Evolutionary conservation across 2,113 vertebrate species (phyloP).

Genomic region (Callithrix jacchus): DNA sequence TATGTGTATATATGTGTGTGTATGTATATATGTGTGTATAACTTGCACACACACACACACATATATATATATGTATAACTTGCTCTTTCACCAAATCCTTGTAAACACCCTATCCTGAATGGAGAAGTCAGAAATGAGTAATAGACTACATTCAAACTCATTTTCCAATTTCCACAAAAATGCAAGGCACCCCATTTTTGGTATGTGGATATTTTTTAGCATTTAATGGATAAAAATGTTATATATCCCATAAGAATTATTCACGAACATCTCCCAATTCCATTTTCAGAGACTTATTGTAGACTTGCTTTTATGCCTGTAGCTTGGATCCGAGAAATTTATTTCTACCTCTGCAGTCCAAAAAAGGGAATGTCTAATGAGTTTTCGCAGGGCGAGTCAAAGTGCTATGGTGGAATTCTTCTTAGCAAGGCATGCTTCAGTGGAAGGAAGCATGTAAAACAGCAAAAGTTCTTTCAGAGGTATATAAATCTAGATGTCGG

Average conservation of each 20-base stretch:
- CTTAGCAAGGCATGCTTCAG: not conserved
- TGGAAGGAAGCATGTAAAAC: not conserved
- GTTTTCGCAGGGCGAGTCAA: conserved; percentile 28
- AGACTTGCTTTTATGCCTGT: conserved; percentile 54
- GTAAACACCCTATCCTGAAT: conserved; percentile 49
- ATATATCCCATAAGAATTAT: conserved; percentile 68
- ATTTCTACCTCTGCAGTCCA: conserved; percentile 5
- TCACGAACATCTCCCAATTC: conserved; percentile 60
- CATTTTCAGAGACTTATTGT: conserved; percentile 45
- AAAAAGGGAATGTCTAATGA: not conserved
- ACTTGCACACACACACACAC: not conserved
- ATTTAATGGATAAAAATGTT: conserved; percentile 62
- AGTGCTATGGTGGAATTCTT: not conserved
- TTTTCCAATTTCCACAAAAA: conserved; percentile 58
- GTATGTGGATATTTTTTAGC: conserved; percentile 45
- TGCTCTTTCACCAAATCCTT: conserved; percentile 19
- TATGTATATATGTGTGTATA: not conserved
- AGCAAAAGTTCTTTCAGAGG: not conserved
- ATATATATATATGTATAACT: not conserved
- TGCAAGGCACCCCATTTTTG: conserved; percentile 9
- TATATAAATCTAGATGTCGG: conserved; percentile 7
- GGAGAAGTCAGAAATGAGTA: conserved; percentile 55
- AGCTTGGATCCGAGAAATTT: conserved; percentile 38
- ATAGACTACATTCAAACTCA: conserved; percentile 56
- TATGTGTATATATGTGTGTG: too few species aligned